These are phyloP conservation scores for human DNA, from an alignment of 2,113 vertebrate species.

Conservation along the genomic window GRCh38 chr2:16663501-16664000, in stretches of 20 bases:
- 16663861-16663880: not conserved
- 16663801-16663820: not conserved
- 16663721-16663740: slow-evolving; percentile 27
- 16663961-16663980: not conserved
- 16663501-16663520: slow-evolving; percentile 11
- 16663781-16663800: not conserved
- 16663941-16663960: not conserved
- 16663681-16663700: slow-evolving; percentile 68
- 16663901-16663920: not conserved
- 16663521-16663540: not conserved
- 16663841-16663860: not conserved
- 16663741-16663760: not conserved
- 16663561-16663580: not conserved
- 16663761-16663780: not conserved
- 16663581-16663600: not conserved
- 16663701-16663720: slow-evolving; percentile 34
- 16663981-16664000: not conserved
- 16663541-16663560: not conserved
- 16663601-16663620: slow-evolving; percentile 37
- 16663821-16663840: not conserved
- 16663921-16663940: not conserved
- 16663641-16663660: slow-evolving; percentile 47
- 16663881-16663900: not conserved
- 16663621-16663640: slow-evolving; percentile 14
- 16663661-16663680: slow-evolving; percentile 68